Base-by-base conservation (phyloP, 2,113 vertebrate species). In the Hoplias malabaricus region DNA sequence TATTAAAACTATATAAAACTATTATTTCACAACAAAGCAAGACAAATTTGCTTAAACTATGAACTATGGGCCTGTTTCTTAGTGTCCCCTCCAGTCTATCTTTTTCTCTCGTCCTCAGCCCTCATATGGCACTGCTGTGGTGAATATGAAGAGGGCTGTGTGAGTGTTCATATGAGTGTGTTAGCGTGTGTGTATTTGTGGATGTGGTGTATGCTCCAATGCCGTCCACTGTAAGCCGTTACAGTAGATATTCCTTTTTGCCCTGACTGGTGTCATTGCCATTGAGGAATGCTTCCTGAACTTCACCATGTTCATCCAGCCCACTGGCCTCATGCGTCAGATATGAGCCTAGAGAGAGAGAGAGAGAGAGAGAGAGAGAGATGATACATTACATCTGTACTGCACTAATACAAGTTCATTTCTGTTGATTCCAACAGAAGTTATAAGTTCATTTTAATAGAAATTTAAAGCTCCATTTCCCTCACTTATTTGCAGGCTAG, bases 241-340 rank as follows among this genome's bases (percentile, higher is more conserved):
- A 97, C 94, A 97, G 96, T 89, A 97, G 94, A 93, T 96, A 97
- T 80, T 96, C 96, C 88, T 97, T 96, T 92, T 97, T 96, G 86
- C 95, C 92, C 90, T 97, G 95, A 83, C 94, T 95, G 86, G 93
- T 93, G 2, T 96, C 96, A 9, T 93, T 95, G 56, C 96, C 96
- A 4, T 96, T 96, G 82, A 97, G 95, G 85, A 97, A 97, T 61
- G 96, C 96, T 88, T 97, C 96, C 75, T 96, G 94, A 77, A 95
- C 96, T 86, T 97, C 96, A 4, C 96, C 96, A 34, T 97, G 96
- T 78, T 97, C 96, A 40, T 97, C 96, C 87, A 97, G 89, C 34
- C 96, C 95, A 57, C 96, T 97, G 82, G 96, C 96, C 88, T 97
- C 96, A 16, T 97, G 96, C 81, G 96, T 97, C 88, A 96, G 93